These are phyloP conservation scores for Vireo altiloquus DNA, from an alignment of 2,113 vertebrate species.

Conservation along the genomic window DNA sequence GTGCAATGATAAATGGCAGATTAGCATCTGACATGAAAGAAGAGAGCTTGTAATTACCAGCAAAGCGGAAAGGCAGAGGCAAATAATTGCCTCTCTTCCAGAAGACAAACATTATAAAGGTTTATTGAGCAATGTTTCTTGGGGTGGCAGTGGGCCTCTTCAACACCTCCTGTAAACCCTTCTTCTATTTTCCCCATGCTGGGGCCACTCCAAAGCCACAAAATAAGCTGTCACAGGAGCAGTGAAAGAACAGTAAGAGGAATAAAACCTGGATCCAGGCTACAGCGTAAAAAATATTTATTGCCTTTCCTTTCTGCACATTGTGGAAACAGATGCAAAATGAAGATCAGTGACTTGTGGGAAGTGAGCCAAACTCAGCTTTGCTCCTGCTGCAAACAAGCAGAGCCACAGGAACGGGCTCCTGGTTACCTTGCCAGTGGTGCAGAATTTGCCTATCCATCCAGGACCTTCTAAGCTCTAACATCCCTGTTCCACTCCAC, in stretches of 20 bases:
- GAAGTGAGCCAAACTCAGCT: background rate
- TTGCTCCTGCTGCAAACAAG: background rate
- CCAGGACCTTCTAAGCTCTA: background rate
- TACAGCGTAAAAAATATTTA: slow-evolving; percentile 22
- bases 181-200: background rate
- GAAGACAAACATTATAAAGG: background rate
- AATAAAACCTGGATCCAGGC: background rate
- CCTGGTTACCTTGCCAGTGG: background rate
- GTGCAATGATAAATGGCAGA: background rate
- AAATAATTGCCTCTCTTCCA: background rate
- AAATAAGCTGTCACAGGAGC: background rate
- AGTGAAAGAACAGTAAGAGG: background rate
- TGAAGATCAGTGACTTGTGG: background rate
- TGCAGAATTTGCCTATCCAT: background rate
- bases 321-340: background rate
- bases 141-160: background rate
- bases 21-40: background rate
- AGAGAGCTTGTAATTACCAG: background rate
- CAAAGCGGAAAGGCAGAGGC: background rate
- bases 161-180: background rate
- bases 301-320: background rate
- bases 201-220: background rate
- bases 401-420: background rate
- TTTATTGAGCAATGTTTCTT: background rate
- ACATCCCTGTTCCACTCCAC: background rate